Conservation (phyloP, 35 echinoderm and acorn worm species). For the Heliocidaris tuberculata region DNA sequence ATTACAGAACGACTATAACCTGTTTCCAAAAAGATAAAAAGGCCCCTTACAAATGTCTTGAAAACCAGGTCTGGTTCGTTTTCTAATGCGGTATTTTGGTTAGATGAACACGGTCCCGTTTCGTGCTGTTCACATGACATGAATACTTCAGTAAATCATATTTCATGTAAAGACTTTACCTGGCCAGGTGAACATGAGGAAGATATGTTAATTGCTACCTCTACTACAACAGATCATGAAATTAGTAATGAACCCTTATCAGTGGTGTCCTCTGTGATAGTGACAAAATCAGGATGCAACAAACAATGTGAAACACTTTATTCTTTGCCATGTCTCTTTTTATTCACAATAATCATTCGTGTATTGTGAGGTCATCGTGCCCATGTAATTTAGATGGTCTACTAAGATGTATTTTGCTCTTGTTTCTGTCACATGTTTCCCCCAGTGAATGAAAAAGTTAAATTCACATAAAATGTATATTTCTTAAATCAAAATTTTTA, state of each 20-base stretch:
- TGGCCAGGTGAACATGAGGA: neutral
- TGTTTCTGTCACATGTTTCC: too few relatives aligned
- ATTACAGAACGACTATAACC: neutral
- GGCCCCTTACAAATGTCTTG: neutral
- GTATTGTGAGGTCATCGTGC: too few relatives aligned
- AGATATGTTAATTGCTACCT: neutral
- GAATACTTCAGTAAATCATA: neutral
- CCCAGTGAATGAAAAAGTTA: too few relatives aligned
- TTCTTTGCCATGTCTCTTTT: too few relatives aligned
- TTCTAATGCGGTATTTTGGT: neutral
- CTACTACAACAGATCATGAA: neutral
- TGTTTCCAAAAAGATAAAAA: neutral
- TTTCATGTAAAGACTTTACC: neutral
- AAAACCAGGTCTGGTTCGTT: neutral
- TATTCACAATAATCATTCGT: too few relatives aligned
- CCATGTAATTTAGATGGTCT: too few relatives aligned
- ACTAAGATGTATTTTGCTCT: too few relatives aligned
- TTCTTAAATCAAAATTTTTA: too few relatives aligned
- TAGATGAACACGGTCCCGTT: neutral
- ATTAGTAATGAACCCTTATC: neutral
- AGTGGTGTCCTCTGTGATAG: neutral
- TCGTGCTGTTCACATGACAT: neutral
- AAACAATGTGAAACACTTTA: neutral
- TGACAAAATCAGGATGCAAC: neutral
- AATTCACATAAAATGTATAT: too few relatives aligned